phyloP scores from a whole-genome alignment of 1,140 invertebrate species.

The Achroia grisella region DNA sequence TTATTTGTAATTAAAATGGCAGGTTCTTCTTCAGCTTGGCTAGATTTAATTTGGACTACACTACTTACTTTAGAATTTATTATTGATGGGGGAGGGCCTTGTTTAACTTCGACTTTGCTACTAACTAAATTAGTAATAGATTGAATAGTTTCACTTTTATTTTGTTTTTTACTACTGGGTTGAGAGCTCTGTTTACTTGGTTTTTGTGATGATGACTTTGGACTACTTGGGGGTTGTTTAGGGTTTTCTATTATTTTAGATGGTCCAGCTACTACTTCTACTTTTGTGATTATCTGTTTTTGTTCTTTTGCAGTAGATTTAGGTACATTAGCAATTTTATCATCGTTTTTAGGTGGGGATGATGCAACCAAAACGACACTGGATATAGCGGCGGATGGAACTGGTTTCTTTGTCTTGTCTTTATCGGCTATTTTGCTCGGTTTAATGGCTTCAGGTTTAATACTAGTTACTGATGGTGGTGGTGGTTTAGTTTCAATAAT shows the following conservation, averaged over 20 bases:
- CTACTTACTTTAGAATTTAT: conserved; percentile 61
- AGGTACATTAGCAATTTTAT: conserved; percentile 50
- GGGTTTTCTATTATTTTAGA: conserved; percentile 63
- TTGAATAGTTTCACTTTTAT: conserved; percentile 45
- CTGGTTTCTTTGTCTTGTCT: conserved; percentile 56
- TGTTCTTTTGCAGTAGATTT: conserved; percentile 61
- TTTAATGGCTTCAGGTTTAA: conserved; percentile 71
- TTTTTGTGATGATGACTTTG: conserved; percentile 37
- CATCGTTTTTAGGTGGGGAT: conserved; percentile 63
- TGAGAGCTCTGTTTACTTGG: conserved; percentile 40
- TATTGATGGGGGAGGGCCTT: conserved; percentile 40
- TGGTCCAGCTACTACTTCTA: conserved; percentile 72
- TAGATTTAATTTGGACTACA: conserved; percentile 69
- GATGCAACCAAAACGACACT: conserved; percentile 69
- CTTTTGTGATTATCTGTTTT: conserved; percentile 74
- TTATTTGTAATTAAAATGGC: conserved; percentile 76
- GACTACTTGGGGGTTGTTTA: conserved; percentile 5
- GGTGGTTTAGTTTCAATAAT: conserved; percentile 75
- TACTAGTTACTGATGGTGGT: conserved; percentile 53
- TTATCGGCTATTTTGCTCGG: conserved; percentile 73
- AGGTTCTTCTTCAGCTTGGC: conserved; percentile 63
- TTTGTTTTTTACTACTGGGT: conserved; percentile 38
- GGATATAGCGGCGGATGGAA: conserved; percentile 40
- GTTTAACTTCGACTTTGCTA: conserved; percentile 73
- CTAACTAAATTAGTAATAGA: conserved; percentile 48